Conservation (phyloP, 2,888 invertebrate species). For the Drosophila borealis region DNA sequence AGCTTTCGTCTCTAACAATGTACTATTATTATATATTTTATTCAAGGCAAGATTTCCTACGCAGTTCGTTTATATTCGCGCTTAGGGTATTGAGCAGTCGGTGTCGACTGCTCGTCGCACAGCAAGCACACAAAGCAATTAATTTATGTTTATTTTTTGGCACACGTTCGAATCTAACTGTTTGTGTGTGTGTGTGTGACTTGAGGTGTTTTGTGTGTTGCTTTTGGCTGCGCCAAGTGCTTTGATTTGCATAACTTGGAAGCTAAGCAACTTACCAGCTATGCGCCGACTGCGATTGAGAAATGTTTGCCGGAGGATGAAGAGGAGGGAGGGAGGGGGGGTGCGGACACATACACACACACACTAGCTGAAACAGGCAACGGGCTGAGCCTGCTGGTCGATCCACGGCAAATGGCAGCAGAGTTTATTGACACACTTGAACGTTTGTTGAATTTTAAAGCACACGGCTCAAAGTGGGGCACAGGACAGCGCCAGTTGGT, state of each 20-base stretch:
- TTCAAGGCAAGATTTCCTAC: background rate
- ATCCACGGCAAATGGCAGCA: constrained; percentile 45
- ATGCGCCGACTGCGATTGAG: constrained; percentile 31
- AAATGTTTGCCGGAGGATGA: constrained; percentile 13
- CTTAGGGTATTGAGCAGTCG: constrained; percentile 45
- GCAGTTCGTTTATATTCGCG: background rate
- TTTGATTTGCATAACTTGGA: constrained; percentile 64
- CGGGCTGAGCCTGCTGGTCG: constrained; percentile 21
- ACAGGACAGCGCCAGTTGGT: constrained; percentile 35
- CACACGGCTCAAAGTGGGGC: constrained; percentile 41
- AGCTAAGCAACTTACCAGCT: constrained; percentile 47
- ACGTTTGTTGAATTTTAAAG: constrained; percentile 56
- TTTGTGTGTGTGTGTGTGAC: constrained; percentile 16
- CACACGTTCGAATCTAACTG: constrained; percentile 57
- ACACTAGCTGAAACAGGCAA: constrained; percentile 4
- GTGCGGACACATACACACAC: background rate
- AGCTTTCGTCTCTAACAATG: background rate
- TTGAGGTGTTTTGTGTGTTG: constrained; percentile 40
- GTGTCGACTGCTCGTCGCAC: constrained; percentile 22
- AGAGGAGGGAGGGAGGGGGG: background rate
- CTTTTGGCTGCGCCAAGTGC: constrained; percentile 39
- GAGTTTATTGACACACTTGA: constrained; percentile 70
- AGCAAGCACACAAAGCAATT: constrained; percentile 37
- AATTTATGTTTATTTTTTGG: constrained; percentile 75
- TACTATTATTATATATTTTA: too few species aligned